These are phyloP conservation scores for Budorcas taxicolor DNA, from an alignment of 2,113 vertebrate species.

Conservation along the genomic window DNA sequence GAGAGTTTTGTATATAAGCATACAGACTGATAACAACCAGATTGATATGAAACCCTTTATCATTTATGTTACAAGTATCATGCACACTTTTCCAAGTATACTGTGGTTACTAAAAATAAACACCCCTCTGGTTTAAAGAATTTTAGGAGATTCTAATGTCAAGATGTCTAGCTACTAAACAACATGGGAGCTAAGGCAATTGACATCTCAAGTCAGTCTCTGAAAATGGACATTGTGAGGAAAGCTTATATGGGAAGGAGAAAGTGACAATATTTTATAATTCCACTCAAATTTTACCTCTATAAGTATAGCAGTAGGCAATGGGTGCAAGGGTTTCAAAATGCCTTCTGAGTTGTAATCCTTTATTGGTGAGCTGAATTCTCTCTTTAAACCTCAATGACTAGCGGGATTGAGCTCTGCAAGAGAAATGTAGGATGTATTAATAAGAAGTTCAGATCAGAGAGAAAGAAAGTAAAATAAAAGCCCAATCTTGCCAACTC, in stretches of 20 bases:
- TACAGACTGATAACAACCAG: not conserved
- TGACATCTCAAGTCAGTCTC: not conserved
- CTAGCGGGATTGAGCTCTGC: not conserved
- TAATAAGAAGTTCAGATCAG: not conserved
- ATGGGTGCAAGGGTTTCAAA: not conserved
- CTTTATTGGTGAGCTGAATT: not conserved
- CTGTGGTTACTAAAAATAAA: not conserved
- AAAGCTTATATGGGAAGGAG: not conserved
- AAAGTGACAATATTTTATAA: not conserved
- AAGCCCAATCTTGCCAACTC: not conserved
- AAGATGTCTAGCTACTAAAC: not conserved
- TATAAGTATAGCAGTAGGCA: not conserved
- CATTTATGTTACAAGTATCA: not conserved
- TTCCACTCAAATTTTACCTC: not conserved
- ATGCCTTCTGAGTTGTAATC: not conserved
- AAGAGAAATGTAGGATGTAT: not conserved
- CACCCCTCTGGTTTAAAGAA: not conserved
- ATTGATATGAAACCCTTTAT: not conserved
- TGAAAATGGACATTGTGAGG: not conserved
- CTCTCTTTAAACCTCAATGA: not conserved
- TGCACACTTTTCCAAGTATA: not conserved
- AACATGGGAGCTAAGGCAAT: not conserved
- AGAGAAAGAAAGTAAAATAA: not conserved
- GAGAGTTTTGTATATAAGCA: not conserved
- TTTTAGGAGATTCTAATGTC: not conserved